These are phyloP conservation scores for Echeneis naucrates DNA, from an alignment of 2,797 vertebrate species.

Conservation along the genomic window DNA sequence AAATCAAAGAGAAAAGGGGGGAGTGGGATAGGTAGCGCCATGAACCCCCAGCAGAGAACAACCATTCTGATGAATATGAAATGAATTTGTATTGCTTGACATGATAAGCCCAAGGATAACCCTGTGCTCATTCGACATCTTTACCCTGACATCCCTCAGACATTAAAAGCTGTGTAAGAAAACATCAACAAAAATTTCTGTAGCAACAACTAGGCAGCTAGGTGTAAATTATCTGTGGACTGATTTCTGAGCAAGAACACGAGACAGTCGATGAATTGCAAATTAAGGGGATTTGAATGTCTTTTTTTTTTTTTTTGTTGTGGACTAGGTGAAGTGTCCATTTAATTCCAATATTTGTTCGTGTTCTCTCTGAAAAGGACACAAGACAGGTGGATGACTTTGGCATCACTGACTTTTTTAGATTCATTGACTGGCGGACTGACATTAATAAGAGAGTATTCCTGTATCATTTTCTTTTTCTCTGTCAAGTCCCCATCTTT, in stretches of 20 bases:
- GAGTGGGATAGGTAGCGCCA: slow-evolving; percentile 82
- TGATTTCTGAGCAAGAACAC: slow-evolving; percentile 22
- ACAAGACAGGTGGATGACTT: slow-evolving; percentile 53
- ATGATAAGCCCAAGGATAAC: slow-evolving; percentile 85
- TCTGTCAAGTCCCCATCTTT: slow-evolving; percentile 56
- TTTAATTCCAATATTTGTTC: slow-evolving; percentile 29
- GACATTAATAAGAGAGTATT: slow-evolving; percentile 63
- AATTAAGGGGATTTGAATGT: slow-evolving; percentile 41
- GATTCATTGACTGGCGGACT: slow-evolving; percentile 62
- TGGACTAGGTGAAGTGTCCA: slow-evolving; percentile 40
- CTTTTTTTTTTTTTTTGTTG: slow-evolving; percentile 50
- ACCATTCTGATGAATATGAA: slow-evolving; percentile 87
- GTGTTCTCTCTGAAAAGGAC: slow-evolving; percentile 53
- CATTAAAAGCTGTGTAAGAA: slow-evolving; percentile 67
- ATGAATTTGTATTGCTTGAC: slow-evolving; percentile 86
- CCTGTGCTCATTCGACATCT: slow-evolving; percentile 67
- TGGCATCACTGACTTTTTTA: slow-evolving; percentile 39
- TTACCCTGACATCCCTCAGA: slow-evolving; percentile 62
- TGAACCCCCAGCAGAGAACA: slow-evolving; percentile 84
- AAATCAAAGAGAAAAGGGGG: slow-evolving; percentile 88
- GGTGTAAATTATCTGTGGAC: slow-evolving; percentile 46
- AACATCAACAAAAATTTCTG: slow-evolving; percentile 45
- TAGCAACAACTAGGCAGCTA: slow-evolving; percentile 43
- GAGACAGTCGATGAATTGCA: slow-evolving; percentile 46
- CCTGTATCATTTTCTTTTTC: slow-evolving; percentile 63